Conservation (phyloP, 2,888 invertebrate species). For the Harmothoe impar region DNA sequence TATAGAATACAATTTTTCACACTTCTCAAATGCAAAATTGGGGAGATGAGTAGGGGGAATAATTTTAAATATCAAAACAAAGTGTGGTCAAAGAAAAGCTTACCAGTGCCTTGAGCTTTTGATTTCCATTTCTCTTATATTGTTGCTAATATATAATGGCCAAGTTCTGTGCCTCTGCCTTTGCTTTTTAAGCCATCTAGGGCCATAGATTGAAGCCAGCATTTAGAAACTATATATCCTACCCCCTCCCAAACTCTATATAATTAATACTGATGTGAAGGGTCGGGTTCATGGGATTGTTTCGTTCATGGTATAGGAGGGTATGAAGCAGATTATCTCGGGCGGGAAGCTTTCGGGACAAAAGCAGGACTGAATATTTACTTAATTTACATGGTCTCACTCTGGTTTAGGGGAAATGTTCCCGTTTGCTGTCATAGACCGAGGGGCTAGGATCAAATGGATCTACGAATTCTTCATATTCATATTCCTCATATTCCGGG, state of each 20-base stretch:
- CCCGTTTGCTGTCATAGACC: too few species aligned
- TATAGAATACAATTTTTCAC: not conserved
- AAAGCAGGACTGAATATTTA: too few species aligned
- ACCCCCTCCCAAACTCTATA: too few species aligned
- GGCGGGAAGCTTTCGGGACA: too few species aligned
- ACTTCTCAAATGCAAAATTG: constrained; percentile 26
- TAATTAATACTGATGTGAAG: too few species aligned
- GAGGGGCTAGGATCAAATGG: not conserved
- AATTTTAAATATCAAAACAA: not conserved
- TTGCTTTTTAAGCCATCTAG: not conserved
- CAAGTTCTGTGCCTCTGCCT: constrained; percentile 10
- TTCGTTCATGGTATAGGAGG: too few species aligned
- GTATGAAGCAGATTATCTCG: too few species aligned
- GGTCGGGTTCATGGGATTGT: too few species aligned
- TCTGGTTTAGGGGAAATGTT: too few species aligned
- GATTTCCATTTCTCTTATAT: not conserved
- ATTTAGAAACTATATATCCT: too few species aligned
- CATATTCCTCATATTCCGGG: constrained; percentile 33
- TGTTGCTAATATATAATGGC: not conserved
- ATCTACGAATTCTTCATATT: not conserved
- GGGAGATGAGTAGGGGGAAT: not conserved
- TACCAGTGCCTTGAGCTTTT: not conserved
- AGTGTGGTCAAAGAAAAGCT: not conserved
- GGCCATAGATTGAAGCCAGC: too few species aligned
- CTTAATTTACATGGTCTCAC: too few species aligned